Evolutionary conservation across 2,888 invertebrate species (phyloP), one percentile per base, ranked within the genome.

Genomic region (Steinernema hermaphroditum): DNA sequence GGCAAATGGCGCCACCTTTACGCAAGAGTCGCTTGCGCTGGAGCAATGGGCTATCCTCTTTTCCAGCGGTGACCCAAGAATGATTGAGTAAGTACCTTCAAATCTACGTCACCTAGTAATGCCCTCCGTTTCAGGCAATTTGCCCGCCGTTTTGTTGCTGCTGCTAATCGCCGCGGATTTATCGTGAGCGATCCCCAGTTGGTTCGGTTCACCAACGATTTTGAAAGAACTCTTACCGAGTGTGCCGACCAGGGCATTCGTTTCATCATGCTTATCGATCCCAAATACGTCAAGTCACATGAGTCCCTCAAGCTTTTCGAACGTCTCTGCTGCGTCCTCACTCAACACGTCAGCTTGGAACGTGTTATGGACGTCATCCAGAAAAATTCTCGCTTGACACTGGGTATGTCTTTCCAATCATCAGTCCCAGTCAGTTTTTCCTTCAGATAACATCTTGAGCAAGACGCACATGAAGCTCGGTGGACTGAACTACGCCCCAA

Each of bases 391-490:
- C 54, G 54, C 16, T 24, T 54, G 54, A 54, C 54, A 27, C 27
- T 54, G 2, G 54, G 54, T 54, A 54, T 4, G 27, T 54, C 22
- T 1, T 12, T 12, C 4, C 37, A 12, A 37, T 12, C 37, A 37
- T 37, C 37, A 37, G 12, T 37, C 6, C 37, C 6, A 54, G 6
- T n/a, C n/a, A n/a, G n/a, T n/a, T n/a, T 6, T 27, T 27, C 24
- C 22, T 54, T 54, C 16, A 32, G 44, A 69, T 4, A 78, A 78
- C 43, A 72, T 78, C 6, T 37, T 78, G 6, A 37, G 44, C 44
- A 78, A 78, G 34, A 74, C 81, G 57, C 77, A 81, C 46, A 70
- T 70, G 72, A 78, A 81, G 70, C 69, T 29, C 16, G 41, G 44
- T 49, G 81, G 78, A 2, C n/a, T 73, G 22, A 78, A 78, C 32